Percentiles rank a stretch among this genome's conserved stretches.
Evolutionary conservation across 1,140 invertebrate species (phyloP).

Genomic region (Belonocnema kinseyi): DNA sequence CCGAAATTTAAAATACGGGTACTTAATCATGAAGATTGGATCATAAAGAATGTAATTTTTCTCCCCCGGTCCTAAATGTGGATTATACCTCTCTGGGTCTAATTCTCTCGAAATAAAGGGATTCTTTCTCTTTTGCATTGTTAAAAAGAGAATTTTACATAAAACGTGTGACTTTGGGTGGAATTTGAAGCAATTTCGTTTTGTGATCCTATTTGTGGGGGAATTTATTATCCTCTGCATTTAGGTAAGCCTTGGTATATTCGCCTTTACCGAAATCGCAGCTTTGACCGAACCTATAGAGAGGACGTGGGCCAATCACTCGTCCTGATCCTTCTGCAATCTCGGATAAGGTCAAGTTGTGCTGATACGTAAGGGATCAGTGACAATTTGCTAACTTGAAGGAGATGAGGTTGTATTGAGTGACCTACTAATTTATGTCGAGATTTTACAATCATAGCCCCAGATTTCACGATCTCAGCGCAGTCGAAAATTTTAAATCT

Average conservation of each 20-base stretch:
- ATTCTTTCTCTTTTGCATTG: background rate
- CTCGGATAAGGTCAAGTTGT: slow-evolving; percentile 9
- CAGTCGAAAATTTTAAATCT: no score
- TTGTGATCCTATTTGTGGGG: background rate
- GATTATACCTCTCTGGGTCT: background rate
- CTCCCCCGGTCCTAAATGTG: no score
- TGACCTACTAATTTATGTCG: no score
- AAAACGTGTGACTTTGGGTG: background rate
- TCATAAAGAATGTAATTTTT: no score
- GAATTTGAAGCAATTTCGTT: background rate
- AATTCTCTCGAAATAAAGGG: background rate
- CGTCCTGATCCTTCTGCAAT: slow-evolving; percentile 16
- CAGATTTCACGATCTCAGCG: no score
- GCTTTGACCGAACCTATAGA: slow-evolving; percentile 18
- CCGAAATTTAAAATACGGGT: no score
- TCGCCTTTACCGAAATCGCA: slow-evolving; percentile 12
- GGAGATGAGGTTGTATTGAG: background rate
- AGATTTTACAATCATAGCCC: no score
- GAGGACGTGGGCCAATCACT: slow-evolving; percentile 23
- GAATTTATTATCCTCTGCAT: slow-evolving; percentile 19
- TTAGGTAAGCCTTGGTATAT: slow-evolving; percentile 20
- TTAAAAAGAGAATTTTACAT: background rate
- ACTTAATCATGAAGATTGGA: no score
- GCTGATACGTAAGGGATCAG: slow-evolving; percentile 6
- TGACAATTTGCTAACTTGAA: slow-evolving; percentile 5